A percentile compares a stretch with the other conserved stretches of the same genome.
Evolutionary conservation across 2,888 invertebrate species (phyloP).

Genomic region (Dendrolimus houi): DNA sequence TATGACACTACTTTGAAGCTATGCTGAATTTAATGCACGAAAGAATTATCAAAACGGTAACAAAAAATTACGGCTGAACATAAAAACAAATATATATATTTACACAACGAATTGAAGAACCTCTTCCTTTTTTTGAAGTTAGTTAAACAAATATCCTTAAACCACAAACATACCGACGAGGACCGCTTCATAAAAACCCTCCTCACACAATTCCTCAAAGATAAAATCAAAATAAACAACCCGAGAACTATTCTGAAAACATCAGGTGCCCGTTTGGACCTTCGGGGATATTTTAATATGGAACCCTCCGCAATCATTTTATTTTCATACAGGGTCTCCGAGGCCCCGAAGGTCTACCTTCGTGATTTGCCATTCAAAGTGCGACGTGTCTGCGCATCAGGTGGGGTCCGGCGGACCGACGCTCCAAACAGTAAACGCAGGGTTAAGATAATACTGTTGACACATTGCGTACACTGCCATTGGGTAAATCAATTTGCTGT

Average conservation of each 20-base stretch:
- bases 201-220: constrained; percentile 38
- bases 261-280: constrained; percentile 59
- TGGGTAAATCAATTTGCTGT: constrained; percentile 41
- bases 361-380: constrained; percentile 73
- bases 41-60: too few relatives aligned
- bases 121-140: too few relatives aligned
- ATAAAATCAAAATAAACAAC: constrained; percentile 50
- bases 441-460: constrained; percentile 64
- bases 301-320: constrained; percentile 71
- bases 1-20: too few relatives aligned
- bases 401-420: constrained; percentile 35
- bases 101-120: too few relatives aligned
- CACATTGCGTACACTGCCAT: constrained; percentile 50
- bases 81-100: too few relatives aligned
- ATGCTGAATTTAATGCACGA: too few relatives aligned
- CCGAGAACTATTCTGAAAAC: constrained; percentile 48
- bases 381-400: constrained; percentile 59
- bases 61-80: too few relatives aligned
- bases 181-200: constrained; percentile 1
- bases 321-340: constrained; percentile 67
- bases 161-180: not conserved
- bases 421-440: constrained; percentile 32
- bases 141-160: not conserved
- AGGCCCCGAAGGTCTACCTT: constrained; percentile 68
- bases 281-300: constrained; percentile 68